Evolutionary conservation across 1,140 invertebrate species (phyloP).

Genomic region (Cephus cinctus): DNA sequence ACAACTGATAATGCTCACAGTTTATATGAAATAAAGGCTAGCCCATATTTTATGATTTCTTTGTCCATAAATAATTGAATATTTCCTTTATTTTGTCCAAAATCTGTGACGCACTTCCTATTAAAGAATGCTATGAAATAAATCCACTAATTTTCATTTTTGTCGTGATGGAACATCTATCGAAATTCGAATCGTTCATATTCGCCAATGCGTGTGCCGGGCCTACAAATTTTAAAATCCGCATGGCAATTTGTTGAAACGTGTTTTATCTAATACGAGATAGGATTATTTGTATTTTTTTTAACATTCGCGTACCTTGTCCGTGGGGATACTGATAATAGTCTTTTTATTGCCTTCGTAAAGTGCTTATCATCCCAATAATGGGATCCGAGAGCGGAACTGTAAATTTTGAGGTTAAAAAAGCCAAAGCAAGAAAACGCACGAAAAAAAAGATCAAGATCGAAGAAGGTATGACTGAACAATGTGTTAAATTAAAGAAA

Average conservation of each 20-base stretch:
- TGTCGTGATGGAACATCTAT: no score
- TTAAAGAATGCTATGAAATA: no score
- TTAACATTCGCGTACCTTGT: neutral
- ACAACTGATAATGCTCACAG: no score
- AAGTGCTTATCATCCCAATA: neutral
- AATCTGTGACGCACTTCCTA: no score
- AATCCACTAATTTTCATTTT: no score
- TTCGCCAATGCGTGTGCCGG: neutral
- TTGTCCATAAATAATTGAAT: no score
- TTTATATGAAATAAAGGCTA: no score
- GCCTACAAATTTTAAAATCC: neutral
- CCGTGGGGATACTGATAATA: no score
- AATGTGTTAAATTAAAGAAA: neutral
- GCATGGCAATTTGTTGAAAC: neutral
- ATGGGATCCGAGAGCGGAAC: conserved; percentile 12
- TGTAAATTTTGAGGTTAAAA: conserved; percentile 17
- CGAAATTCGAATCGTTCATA: no score
- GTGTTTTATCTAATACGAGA: neutral
- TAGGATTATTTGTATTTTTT: neutral
- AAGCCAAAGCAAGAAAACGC: conserved; percentile 10
- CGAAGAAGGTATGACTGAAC: conserved; percentile 6
- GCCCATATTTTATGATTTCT: no score
- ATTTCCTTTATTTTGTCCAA: no score
- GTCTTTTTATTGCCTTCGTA: no score
- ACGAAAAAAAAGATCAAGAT: conserved; percentile 7